Evolutionary conservation across 2,888 invertebrate species (phyloP).

Genomic region (Neoascia interrupta): DNA sequence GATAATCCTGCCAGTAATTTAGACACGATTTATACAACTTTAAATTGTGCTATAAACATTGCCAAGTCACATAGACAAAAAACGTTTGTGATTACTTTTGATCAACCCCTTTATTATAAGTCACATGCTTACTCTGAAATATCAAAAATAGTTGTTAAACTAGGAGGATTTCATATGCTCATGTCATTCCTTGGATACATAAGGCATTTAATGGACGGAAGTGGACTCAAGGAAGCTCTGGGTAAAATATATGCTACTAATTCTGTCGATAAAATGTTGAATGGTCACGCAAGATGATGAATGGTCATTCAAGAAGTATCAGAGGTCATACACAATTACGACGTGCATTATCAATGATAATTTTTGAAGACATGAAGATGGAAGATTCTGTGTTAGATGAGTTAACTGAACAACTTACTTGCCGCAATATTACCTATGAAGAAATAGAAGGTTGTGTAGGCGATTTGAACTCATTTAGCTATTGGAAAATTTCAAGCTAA

Average conservation of each 20-base stretch:
- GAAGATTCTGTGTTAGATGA: too few relatives aligned
- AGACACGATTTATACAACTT: constrained; percentile 71
- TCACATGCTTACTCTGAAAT: constrained; percentile 54
- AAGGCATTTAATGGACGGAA: constrained; percentile 63
- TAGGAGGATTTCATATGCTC: constrained; percentile 76
- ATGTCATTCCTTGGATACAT: constrained; percentile 67
- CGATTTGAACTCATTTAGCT: too few relatives aligned
- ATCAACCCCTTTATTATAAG: constrained; percentile 27
- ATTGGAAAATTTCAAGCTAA: constrained; percentile 12
- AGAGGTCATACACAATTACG: too few relatives aligned
- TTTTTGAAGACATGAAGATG: too few relatives aligned
- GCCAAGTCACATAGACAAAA: constrained; percentile 69
- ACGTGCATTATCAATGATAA: too few relatives aligned
- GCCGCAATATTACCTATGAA: too few relatives aligned
- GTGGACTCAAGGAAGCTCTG: constrained; percentile 69
- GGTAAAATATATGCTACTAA: constrained; percentile 46
- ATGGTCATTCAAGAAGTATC: too few relatives aligned
- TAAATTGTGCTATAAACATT: constrained; percentile 63
- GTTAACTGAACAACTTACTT: too few relatives aligned
- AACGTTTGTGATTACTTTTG: too few relatives aligned
- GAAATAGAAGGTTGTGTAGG: too few relatives aligned
- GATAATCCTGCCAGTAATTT: constrained; percentile 59
- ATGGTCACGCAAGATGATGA: too few relatives aligned
- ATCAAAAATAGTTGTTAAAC: constrained; percentile 70
- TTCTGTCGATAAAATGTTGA: too few relatives aligned